These are phyloP conservation scores for Gymnogyps californianus DNA, from an alignment of 2,113 vertebrate genomes.

Conservation along the genomic window DNA sequence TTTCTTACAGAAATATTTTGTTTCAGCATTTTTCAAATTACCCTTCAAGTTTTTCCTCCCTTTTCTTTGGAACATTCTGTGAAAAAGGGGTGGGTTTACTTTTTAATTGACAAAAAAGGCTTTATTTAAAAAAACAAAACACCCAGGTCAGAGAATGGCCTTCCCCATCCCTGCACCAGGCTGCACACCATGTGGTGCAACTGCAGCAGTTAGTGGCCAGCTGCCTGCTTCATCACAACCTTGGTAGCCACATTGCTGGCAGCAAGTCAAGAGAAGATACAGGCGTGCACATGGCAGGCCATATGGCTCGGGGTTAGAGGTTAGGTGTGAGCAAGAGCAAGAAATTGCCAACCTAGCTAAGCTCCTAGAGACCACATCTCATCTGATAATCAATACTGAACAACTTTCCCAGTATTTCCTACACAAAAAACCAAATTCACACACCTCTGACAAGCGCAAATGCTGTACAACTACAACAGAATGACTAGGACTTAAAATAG, in stretches of 20 bases:
- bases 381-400: not conserved
- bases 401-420: not conserved
- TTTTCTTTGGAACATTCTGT: not conserved
- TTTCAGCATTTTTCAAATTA: not conserved
- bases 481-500: not conserved
- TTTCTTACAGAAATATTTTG: not conserved
- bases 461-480: not conserved
- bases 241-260: slow-evolving; percentile 2
- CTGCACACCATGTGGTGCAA: not conserved
- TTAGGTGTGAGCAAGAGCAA: not conserved
- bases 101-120: not conserved
- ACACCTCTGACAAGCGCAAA: not conserved
- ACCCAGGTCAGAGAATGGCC: not conserved
- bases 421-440: not conserved
- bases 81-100: not conserved
- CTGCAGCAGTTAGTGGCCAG: slow-evolving; percentile 21
- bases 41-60: not conserved
- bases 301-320: slow-evolving; percentile 14
- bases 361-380: not conserved
- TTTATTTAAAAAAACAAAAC: not conserved
- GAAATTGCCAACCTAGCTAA: not conserved
- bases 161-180: not conserved
- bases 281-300: not conserved
- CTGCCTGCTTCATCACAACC: not conserved
- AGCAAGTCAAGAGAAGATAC: not conserved